Evolutionary conservation across 2,888 invertebrate genomes (phyloP).

Genomic region (Acronicta psi): DNA sequence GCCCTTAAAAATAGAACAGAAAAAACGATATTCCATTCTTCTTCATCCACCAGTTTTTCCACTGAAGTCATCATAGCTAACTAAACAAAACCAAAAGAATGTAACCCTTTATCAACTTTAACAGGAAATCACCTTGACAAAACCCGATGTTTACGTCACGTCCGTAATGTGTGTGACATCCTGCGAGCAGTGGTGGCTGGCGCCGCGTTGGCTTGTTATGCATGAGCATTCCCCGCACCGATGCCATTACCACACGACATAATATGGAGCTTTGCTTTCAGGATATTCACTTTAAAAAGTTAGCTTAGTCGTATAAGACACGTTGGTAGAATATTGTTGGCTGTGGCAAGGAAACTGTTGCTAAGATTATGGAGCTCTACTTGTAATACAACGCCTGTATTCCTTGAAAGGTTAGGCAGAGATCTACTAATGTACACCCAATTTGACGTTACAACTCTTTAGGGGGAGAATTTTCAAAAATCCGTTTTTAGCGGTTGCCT

Average conservation of each 20-base stretch:
- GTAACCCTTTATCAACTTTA: not conserved
- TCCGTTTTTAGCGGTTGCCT: too few species aligned
- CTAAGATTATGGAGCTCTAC: too few species aligned
- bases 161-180: slow-evolving; percentile 22
- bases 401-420: too few species aligned
- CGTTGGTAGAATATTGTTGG: slow-evolving; percentile 10
- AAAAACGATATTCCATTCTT: too few species aligned
- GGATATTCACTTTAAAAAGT: slow-evolving; percentile 14
- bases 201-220: slow-evolving; percentile 40
- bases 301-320: not conserved
- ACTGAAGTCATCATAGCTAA: too few species aligned
- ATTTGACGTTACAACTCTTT: too few species aligned
- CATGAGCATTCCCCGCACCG: slow-evolving; percentile 22
- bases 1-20: too few species aligned
- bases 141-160: slow-evolving; percentile 18
- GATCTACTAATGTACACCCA: too few species aligned
- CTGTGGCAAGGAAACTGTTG: too few species aligned
- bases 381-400: too few species aligned
- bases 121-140: slow-evolving; percentile 10
- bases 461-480: too few species aligned
- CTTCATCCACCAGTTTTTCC: too few species aligned
- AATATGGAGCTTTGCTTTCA: slow-evolving; percentile 12
- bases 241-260: slow-evolving; percentile 12
- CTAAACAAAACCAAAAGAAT: slow-evolving; percentile 3
- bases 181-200: slow-evolving; percentile 14